These are phyloP conservation scores for Lepisosteus oculatus DNA, from an alignment of 2,113 vertebrate species.

Conservation along the genomic window DNA sequence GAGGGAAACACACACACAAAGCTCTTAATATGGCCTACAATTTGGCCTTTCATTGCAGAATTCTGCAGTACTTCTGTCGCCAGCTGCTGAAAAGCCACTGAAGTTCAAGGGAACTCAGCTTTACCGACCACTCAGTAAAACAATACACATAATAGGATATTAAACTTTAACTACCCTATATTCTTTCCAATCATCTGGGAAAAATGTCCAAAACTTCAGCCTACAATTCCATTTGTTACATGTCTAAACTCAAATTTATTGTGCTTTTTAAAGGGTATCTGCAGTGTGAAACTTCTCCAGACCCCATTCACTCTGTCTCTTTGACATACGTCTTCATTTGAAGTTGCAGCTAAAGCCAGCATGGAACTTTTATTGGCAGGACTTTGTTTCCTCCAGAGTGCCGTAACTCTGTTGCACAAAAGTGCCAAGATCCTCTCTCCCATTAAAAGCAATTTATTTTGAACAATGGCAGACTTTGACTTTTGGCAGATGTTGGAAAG, in stretches of 20 bases:
- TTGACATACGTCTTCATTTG: conserved; percentile 74
- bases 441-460: conserved; percentile 64
- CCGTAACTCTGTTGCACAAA: conserved; percentile 60
- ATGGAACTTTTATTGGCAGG: conserved; percentile 67
- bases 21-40: conserved; percentile 3
- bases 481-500: not conserved
- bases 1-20: conserved; percentile 15
- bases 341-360: conserved; percentile 58
- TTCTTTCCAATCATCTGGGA: conserved; percentile 66
- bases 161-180: conserved; percentile 69
- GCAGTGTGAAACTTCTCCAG: conserved; percentile 51
- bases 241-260: conserved; percentile 62
- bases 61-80: conserved; percentile 72
- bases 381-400: conserved; percentile 59
- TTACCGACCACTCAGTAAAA: conserved; percentile 57
- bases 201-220: conserved; percentile 58
- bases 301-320: conserved; percentile 28
- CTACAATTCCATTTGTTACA: conserved; percentile 63
- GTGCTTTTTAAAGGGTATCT: conserved; percentile 57
- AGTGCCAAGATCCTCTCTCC: conserved; percentile 65
- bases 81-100: conserved; percentile 44
- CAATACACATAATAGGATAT: conserved; percentile 68
- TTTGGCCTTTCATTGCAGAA: conserved; percentile 69
- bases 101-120: conserved; percentile 30
- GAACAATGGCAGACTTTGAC: conserved; percentile 50